Evolutionary conservation across 2,797 vertebrate genomes (phyloP).

Genomic region (Sciurus vulgaris): DNA sequence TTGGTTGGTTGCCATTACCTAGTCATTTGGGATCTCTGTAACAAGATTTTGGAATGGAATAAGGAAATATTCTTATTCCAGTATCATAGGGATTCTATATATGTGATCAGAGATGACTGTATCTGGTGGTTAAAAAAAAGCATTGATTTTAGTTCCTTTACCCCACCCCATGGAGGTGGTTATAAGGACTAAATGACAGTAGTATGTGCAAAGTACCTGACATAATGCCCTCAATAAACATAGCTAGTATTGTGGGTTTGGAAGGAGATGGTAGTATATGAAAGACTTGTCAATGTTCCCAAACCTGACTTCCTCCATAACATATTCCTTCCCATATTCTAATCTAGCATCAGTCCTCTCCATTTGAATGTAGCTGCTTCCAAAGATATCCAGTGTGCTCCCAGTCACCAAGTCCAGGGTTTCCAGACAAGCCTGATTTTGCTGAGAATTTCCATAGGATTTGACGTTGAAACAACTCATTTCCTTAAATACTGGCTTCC

Average conservation of each 20-base stretch:
- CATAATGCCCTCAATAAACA: slow-evolving; percentile 5
- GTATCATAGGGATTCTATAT: background rate
- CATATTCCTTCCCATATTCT: background rate
- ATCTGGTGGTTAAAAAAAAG: background rate
- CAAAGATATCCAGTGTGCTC: background rate
- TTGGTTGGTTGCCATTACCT: slow-evolving; percentile 29
- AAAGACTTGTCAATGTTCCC: background rate
- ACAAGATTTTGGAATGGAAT: background rate
- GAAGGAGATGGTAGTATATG: background rate
- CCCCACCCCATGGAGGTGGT: too few species aligned
- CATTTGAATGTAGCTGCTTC: background rate
- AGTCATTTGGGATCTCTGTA: background rate
- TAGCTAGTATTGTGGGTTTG: background rate
- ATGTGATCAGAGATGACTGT: background rate
- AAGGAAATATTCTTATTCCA: too few species aligned
- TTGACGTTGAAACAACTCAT: background rate
- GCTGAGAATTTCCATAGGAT: background rate
- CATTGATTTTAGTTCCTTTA: too few species aligned
- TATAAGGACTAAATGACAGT: too few species aligned
- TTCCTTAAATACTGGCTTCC: slow-evolving; percentile 38
- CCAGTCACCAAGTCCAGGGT: background rate
- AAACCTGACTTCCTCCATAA: background rate
- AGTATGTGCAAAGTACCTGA: background rate
- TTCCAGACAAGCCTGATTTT: slow-evolving; percentile 39
- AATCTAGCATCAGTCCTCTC: background rate